These are phyloP conservation scores for Clinocottus analis DNA, from an alignment of 2,113 vertebrate species.

Conservation along the genomic window DNA sequence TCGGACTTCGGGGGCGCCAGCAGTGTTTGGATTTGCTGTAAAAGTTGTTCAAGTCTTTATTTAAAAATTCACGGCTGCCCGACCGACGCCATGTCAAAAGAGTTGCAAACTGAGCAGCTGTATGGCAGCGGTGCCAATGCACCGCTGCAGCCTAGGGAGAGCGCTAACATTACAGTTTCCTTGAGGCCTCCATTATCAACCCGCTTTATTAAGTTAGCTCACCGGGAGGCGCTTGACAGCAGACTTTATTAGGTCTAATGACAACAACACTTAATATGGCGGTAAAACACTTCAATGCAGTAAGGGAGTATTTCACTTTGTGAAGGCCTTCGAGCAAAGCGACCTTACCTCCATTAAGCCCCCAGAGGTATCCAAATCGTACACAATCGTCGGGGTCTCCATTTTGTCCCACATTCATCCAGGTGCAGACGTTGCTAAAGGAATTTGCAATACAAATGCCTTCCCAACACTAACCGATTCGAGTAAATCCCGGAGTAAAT, in stretches of 20 bases:
- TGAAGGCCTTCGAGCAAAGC: constrained; percentile 31
- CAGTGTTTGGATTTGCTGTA: constrained; percentile 96
- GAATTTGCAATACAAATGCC: not conserved
- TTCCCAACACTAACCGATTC: not conserved
- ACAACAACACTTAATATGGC: not conserved
- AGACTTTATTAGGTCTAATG: no score
- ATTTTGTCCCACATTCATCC: constrained; percentile 98
- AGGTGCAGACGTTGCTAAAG: constrained; percentile 63
- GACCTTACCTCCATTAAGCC: constrained; percentile 95
- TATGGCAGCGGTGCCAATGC: not conserved
- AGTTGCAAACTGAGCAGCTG: not conserved
- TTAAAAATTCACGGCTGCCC: no score
- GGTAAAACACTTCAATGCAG: not conserved
- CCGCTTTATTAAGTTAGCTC: not conserved
- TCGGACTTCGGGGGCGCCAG: constrained; percentile 95
- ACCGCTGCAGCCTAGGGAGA: constrained; percentile 1
- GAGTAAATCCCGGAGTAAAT: constrained; percentile 1
- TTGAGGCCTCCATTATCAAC: constrained; percentile 47
- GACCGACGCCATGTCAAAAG: not conserved
- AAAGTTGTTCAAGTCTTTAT: constrained; percentile 15
- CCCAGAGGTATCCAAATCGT: constrained; percentile 97
- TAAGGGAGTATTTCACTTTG: not conserved
- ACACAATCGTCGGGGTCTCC: constrained; percentile 98
- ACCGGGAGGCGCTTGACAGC: not conserved
- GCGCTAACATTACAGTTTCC: constrained; percentile 14